Evolutionary conservation across 2,113 vertebrate species (phyloP).

Genomic region (Paramormyrops kingsleyae): DNA sequence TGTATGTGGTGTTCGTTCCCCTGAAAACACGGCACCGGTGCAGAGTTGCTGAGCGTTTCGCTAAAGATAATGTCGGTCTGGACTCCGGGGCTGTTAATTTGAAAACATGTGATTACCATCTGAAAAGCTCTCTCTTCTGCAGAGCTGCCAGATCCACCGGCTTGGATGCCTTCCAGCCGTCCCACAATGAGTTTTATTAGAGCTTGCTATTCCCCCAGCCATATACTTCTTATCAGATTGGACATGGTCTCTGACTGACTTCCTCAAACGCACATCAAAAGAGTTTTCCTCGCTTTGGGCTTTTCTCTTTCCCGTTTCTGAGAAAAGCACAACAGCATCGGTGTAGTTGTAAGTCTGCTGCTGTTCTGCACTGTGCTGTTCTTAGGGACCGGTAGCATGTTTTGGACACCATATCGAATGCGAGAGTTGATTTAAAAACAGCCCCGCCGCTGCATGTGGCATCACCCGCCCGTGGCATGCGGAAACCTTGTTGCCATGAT

Average conservation of each 20-base stretch:
- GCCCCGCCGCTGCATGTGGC: neutral
- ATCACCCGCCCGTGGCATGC: neutral
- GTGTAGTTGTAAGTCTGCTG: neutral
- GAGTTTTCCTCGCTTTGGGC: neutral
- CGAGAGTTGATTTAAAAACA: neutral
- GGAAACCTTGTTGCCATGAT: neutral
- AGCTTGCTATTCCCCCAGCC: neutral
- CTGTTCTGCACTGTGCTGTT: neutral
- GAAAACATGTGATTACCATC: slow-evolving; percentile 20
- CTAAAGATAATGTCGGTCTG: slow-evolving; percentile 4
- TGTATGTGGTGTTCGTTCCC: neutral
- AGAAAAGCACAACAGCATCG: neutral
- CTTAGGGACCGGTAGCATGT: neutral
- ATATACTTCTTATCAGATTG: slow-evolving; percentile 11
- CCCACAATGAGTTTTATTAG: slow-evolving; percentile 11
- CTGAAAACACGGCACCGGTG: no score
- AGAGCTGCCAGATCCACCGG: neutral
- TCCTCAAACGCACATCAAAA: neutral
- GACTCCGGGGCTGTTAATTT: neutral
- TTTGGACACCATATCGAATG: neutral
- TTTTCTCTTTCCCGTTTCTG: neutral
- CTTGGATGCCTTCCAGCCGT: slow-evolving; percentile 20
- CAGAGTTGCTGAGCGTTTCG: neutral
- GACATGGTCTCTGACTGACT: neutral
- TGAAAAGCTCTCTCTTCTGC: slow-evolving; percentile 18